phyloP scores from a whole-genome alignment of 2,113 vertebrate species.

The Notarius lentiginosus region DNA sequence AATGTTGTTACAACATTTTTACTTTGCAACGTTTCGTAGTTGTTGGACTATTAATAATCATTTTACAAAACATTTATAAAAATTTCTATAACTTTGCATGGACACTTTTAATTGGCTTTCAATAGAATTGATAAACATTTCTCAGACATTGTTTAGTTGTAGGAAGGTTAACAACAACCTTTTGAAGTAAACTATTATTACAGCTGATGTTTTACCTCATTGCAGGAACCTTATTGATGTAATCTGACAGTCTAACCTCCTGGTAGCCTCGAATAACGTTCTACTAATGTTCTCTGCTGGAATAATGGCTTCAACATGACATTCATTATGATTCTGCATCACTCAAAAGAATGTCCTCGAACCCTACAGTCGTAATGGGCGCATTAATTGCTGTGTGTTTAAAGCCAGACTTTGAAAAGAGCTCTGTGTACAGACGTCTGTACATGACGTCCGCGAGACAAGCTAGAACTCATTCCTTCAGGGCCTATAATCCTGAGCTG shows the following conservation, averaged over 20 bases:
- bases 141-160: neutral
- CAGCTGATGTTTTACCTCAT: neutral
- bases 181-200: neutral
- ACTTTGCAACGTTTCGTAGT: too few relatives aligned
- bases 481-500: constrained; percentile 28
- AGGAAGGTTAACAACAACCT: neutral
- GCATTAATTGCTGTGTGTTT: constrained; percentile 30
- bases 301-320: neutral
- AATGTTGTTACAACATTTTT: neutral
- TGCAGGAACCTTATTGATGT: neutral
- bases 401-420: constrained; percentile 19
- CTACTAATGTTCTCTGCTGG: neutral
- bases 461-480: constrained; percentile 34
- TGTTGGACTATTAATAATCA: too few relatives aligned
- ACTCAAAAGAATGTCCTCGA: neutral
- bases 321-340: neutral
- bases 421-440: neutral
- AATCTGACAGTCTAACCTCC: neutral
- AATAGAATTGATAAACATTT: neutral
- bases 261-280: neutral
- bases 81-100: too few relatives aligned
- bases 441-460: constrained; percentile 1
- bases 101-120: neutral
- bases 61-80: too few relatives aligned
- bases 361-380: neutral